Evolutionary conservation across 2,888 invertebrate species (phyloP).

Genomic region (Sacculina carcini): DNA sequence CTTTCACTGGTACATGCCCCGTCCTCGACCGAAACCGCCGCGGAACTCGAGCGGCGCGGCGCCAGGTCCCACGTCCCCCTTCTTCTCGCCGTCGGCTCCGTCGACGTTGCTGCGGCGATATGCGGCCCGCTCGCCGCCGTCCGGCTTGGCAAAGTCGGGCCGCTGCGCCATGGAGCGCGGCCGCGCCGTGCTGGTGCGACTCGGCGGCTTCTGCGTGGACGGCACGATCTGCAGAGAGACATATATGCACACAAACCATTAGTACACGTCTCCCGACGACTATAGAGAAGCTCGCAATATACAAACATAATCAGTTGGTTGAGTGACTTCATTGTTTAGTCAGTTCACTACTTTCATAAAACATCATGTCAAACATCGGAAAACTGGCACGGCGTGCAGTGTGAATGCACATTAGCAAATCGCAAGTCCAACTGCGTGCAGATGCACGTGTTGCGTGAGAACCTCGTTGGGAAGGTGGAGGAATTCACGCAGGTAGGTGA

Average conservation of each 20-base stretch:
- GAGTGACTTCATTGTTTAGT: neutral
- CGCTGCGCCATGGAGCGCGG: constrained; percentile 35
- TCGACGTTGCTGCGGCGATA: constrained; percentile 50
- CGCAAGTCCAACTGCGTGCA: neutral
- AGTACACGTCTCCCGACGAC: no score
- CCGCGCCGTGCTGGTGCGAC: constrained; percentile 55
- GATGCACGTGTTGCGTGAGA: no score
- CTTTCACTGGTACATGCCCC: constrained; percentile 7
- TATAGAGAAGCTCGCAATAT: no score
- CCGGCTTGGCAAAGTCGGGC: constrained; percentile 41
- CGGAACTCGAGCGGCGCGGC: constrained; percentile 67
- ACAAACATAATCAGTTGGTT: neutral
- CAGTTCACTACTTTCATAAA: constrained; percentile 2
- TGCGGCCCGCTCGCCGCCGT: constrained; percentile 40
- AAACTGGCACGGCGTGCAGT: no score
- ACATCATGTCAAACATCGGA: neutral
- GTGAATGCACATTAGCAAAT: no score
- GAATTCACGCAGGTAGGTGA: constrained; percentile 79
- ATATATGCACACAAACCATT: no score
- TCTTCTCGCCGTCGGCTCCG: constrained; percentile 46
- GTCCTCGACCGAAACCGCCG: constrained; percentile 15
- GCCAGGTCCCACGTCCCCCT: constrained; percentile 88
- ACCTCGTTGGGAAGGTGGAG: constrained; percentile 81
- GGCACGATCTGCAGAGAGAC: constrained; percentile 48
- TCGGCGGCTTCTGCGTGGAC: constrained; percentile 75